These are phyloP conservation scores for Craniophora ligustri DNA, from an alignment of 2,888 invertebrate genomes.

Conservation along the genomic window DNA sequence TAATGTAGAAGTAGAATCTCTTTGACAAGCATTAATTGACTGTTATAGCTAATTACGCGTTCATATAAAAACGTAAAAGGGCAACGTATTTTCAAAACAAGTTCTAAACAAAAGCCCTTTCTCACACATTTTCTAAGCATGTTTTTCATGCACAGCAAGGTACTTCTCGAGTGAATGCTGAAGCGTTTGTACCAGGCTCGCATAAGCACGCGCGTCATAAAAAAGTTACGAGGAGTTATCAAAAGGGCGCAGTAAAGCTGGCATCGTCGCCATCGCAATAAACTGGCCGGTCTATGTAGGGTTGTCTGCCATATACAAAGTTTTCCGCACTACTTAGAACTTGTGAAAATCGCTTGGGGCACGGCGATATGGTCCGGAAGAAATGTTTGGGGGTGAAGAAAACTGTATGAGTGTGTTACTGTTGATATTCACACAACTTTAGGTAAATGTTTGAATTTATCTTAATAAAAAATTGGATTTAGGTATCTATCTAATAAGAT, in stretches of 20 bases:
- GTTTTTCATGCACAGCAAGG: slow-evolving; percentile 40
- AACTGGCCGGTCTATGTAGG: slow-evolving; percentile 68
- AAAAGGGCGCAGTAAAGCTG: slow-evolving; percentile 78
- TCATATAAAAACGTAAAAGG: neutral
- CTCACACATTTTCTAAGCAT: slow-evolving; percentile 36
- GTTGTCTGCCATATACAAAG: slow-evolving; percentile 55
- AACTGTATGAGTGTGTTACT: slow-evolving; percentile 9
- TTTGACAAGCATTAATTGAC: too few relatives aligned
- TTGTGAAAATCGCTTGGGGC: slow-evolving; percentile 52
- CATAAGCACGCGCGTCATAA: slow-evolving; percentile 77
- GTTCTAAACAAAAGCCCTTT: slow-evolving; percentile 2
- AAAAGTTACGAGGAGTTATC: slow-evolving; percentile 82
- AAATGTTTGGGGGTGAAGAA: slow-evolving; percentile 28
- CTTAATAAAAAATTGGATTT: too few relatives aligned
- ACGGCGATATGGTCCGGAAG: slow-evolving; percentile 43
- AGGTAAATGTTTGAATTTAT: too few relatives aligned
- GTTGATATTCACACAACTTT: too few relatives aligned
- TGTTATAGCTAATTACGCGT: too few relatives aligned
- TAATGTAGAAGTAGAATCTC: too few relatives aligned
- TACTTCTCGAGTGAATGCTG: slow-evolving; percentile 55
- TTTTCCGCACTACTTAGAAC: slow-evolving; percentile 59
- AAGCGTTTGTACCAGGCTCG: slow-evolving; percentile 70
- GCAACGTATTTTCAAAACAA: slow-evolving; percentile 4
- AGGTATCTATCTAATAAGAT: too few relatives aligned
- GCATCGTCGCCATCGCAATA: slow-evolving; percentile 69